Conservation (phyloP, 2,888 invertebrate genomes). For the Hydrotaea cyrtoneurina region DNA sequence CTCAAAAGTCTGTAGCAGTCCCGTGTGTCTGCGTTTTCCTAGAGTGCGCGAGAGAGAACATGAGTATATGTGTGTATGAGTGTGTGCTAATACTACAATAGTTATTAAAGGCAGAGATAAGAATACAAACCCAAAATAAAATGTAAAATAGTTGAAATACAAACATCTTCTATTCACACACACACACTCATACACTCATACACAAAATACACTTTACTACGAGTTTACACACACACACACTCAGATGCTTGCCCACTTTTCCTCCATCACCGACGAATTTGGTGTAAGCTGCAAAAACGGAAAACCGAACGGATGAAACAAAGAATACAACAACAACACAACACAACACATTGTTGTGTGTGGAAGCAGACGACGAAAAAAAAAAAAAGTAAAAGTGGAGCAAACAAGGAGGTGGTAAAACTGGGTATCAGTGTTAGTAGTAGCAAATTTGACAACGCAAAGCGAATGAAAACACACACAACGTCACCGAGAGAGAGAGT, state of each 20-base stretch:
- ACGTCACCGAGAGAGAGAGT: not conserved
- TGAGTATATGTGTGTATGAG: not conserved
- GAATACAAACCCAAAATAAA: conserved; percentile 2
- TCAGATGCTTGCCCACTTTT: not conserved
- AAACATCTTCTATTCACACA: not conserved
- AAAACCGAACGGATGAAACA: conserved; percentile 10
- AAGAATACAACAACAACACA: conserved; percentile 31
- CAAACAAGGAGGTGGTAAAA: conserved; percentile 62
- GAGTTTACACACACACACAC: not conserved
- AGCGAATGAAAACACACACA: not conserved
- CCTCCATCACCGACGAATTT: not conserved
- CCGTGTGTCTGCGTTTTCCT: not conserved
- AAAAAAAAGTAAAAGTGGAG: conserved; percentile 51
- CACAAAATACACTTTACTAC: not conserved
- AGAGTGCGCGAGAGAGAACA: not conserved
- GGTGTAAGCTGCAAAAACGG: not conserved
- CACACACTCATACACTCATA: not conserved
- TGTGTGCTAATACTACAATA: conserved; percentile 35
- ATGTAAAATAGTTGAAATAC: conserved; percentile 7
- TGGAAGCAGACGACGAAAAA: no score
- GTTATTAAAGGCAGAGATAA: conserved; percentile 30
- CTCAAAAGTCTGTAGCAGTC: not conserved
- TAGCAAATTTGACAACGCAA: conserved; percentile 53
- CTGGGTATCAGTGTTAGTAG: conserved; percentile 65
- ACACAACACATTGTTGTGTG: not conserved